These are phyloP conservation scores for Leuciscus idus DNA, from an alignment of 2,113 vertebrate species.

Conservation along the genomic window DNA sequence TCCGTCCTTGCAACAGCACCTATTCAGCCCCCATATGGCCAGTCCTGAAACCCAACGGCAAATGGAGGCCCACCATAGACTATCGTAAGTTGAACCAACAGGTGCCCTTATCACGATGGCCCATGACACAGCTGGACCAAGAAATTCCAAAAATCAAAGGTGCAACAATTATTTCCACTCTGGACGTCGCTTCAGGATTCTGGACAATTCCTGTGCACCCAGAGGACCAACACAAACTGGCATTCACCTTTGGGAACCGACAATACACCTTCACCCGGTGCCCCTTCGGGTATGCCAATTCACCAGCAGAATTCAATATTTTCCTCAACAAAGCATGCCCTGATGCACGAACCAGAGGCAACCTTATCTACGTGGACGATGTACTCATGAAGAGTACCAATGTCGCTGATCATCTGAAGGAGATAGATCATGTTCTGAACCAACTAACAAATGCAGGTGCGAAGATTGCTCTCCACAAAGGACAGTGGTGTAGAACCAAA, in stretches of 20 bases:
- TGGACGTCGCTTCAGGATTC: background rate
- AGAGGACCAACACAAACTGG: constrained; percentile 1
- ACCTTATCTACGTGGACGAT: background rate
- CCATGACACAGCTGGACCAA: background rate
- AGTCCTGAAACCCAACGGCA: background rate
- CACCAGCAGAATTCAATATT: constrained; percentile 9
- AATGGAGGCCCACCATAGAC: background rate
- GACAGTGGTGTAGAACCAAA: too few species aligned
- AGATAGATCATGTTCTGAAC: background rate
- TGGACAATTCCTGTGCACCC: constrained; percentile 13
- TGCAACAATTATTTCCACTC: background rate
- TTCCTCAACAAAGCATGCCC: too few species aligned
- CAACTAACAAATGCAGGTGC: background rate
- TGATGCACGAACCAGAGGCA: background rate
- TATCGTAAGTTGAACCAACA: background rate
- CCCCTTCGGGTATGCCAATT: background rate
- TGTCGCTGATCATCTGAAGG: background rate
- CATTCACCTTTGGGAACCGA: background rate
- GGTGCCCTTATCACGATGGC: background rate
- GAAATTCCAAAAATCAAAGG: background rate
- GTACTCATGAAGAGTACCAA: background rate
- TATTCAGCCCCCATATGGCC: too few species aligned
- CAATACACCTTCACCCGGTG: background rate
- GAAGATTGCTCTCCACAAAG: background rate
- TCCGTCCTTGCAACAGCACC: background rate